phyloP scores from a whole-genome alignment of 92 coral and sea anemone species.

The Palythoa caribaeorum region DNA sequence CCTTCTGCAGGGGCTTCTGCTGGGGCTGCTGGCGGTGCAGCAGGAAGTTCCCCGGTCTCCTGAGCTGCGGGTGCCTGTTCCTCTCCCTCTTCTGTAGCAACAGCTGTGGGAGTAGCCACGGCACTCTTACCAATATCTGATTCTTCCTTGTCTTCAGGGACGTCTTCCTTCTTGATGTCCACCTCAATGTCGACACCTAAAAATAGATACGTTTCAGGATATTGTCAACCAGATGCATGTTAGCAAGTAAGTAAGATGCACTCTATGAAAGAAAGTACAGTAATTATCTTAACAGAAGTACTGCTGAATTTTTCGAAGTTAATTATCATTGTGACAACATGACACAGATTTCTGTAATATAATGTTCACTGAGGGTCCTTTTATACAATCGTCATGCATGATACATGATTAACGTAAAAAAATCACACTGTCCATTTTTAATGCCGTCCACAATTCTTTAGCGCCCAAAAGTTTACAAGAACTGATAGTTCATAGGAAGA shows the following conservation, averaged over 20 bases:
- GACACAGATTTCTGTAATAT: too few species aligned
- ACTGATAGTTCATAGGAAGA: too few species aligned
- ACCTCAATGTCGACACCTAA: constrained; percentile 21
- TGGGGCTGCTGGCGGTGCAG: constrained; percentile 26
- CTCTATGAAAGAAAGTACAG: background rate
- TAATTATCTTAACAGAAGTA: background rate
- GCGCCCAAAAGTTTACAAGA: too few species aligned
- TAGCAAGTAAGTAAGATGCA: too few species aligned
- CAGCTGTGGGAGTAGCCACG: constrained; percentile 81
- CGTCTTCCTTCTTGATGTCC: constrained; percentile 79
- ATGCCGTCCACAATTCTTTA: too few species aligned
- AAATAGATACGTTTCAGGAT: background rate
- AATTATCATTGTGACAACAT: too few species aligned
- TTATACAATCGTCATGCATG: too few species aligned
- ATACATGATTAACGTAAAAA: too few species aligned
- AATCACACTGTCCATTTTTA: too few species aligned
- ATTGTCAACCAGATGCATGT: background rate
- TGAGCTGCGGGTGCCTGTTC: constrained; percentile 87
- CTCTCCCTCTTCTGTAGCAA: constrained; percentile 80
- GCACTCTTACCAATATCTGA: constrained; percentile 42
- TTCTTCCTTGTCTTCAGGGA: constrained; percentile 59
- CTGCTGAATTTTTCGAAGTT: background rate
- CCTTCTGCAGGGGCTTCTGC: constrained; percentile 65
- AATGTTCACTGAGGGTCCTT: too few species aligned
- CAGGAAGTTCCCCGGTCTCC: constrained; percentile 62